Percentiles rank a stretch among this genome's conserved stretches.
phyloP scores from a whole-genome alignment of 2,797 vertebrate species.

The Trematomus bernacchii region DNA sequence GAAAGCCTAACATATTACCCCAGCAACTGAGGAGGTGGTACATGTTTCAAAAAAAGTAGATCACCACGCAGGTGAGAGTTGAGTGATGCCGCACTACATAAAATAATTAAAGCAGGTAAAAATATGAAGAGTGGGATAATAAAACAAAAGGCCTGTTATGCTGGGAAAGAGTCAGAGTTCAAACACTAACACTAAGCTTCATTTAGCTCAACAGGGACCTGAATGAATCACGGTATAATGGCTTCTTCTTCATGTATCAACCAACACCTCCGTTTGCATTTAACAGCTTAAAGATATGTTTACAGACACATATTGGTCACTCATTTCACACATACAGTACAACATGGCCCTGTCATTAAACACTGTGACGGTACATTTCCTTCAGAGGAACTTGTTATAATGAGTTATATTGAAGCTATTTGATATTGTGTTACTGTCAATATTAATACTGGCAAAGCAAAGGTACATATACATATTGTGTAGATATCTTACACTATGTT shows the following conservation, averaged over 20 bases:
- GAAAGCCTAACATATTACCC: conserved; percentile 36
- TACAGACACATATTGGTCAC: neutral
- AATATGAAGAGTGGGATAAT: conserved; percentile 32
- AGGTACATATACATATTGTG: no score
- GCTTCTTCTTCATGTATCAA: neutral
- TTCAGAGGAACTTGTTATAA: conserved; percentile 21
- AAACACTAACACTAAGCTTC: conserved; percentile 1
- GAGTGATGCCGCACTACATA: conserved; percentile 8
- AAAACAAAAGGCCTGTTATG: conserved; percentile 13
- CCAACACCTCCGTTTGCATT: neutral
- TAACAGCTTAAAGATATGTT: neutral
- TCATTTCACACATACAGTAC: neutral
- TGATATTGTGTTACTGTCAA: no score
- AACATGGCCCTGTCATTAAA: neutral
- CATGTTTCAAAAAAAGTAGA: conserved; percentile 1
- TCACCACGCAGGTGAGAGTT: conserved; percentile 46
- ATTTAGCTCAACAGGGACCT: neutral
- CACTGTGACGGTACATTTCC: neutral
- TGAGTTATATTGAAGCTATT: no score
- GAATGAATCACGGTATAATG: neutral
- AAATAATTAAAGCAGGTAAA: conserved; percentile 50
- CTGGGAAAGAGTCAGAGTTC: neutral
- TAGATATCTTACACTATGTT: no score
- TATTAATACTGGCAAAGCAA: no score
- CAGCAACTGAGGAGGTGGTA: conserved; percentile 39